Percentiles rank a stretch among this genome's conserved stretches.
Conservation (phyloP, 2,888 invertebrate species). For the Heteropelma amictum region DNA sequence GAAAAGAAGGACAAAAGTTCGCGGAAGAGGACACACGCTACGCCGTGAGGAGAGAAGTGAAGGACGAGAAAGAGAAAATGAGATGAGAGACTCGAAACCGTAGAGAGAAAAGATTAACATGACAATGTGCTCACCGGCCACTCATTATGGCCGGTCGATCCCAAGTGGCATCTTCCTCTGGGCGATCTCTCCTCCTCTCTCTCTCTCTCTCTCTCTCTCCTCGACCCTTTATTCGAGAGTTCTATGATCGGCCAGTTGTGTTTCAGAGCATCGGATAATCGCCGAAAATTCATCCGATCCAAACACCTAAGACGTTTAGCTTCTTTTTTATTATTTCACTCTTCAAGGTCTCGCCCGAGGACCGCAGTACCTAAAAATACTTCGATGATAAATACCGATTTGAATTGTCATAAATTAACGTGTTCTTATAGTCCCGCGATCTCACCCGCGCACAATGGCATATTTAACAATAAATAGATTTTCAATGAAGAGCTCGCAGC, state of each 20-base stretch:
- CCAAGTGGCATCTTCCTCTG: constrained; percentile 56
- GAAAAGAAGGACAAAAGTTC: constrained; percentile 25
- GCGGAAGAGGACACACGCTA: not conserved
- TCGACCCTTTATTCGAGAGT: not conserved
- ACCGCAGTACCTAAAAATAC: too few species aligned
- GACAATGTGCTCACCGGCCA: constrained; percentile 75
- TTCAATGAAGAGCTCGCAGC: not conserved
- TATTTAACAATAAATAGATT: not conserved
- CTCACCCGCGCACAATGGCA: not conserved
- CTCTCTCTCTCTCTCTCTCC: constrained; percentile 29
- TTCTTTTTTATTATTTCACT: not conserved
- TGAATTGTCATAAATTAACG: constrained; percentile 6
- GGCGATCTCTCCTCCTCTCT: constrained; percentile 38
- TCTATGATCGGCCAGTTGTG: constrained; percentile 7
- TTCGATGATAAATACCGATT: not conserved
- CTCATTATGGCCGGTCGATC: constrained; percentile 72
- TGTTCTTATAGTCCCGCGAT: not conserved
- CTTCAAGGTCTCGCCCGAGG: too few species aligned
- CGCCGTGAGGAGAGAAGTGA: not conserved
- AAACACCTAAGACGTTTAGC: not conserved
- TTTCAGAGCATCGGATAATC: not conserved
- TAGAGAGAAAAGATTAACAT: constrained; percentile 73
- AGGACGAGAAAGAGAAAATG: constrained; percentile 35
- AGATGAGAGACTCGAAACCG: constrained; percentile 58
- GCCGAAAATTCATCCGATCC: constrained; percentile 38